Percentiles rank a stretch among this genome's conserved stretches.
These are phyloP conservation scores for Bothrops jararaca DNA, from an alignment of 2,113 vertebrate genomes.

Conservation along the genomic window DNA sequence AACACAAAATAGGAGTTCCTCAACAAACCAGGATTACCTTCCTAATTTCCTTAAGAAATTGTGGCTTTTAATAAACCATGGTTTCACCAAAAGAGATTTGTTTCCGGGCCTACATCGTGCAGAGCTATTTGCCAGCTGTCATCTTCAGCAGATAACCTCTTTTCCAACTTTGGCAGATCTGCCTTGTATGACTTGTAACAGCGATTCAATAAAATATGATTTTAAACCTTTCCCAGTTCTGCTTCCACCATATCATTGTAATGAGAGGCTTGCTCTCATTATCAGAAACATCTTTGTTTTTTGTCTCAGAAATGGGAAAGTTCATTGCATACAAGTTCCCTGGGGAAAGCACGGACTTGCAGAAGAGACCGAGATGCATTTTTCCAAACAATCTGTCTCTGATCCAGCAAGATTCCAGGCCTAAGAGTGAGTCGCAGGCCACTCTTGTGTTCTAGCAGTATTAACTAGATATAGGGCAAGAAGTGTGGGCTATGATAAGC, in stretches of 20 bases:
- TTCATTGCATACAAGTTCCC: not conserved
- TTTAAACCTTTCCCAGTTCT: not conserved
- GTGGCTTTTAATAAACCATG: not conserved
- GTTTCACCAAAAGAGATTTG: not conserved
- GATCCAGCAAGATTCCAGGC: not conserved
- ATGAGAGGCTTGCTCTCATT: not conserved
- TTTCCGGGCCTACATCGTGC: not conserved
- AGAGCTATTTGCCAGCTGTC: not conserved
- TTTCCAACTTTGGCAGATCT: not conserved
- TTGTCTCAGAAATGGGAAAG: not conserved
- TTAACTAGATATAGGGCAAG: not conserved
- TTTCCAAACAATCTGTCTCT: not conserved
- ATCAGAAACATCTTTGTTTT: not conserved
- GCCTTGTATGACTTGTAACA: not conserved
- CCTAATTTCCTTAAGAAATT: not conserved
- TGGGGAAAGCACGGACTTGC: not conserved
- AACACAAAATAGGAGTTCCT: not conserved
- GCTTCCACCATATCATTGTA: not conserved
- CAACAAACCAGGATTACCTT: not conserved
- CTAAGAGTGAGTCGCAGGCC: not conserved
- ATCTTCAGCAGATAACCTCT: not conserved
- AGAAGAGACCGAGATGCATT: not conserved
- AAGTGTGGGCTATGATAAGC: not conserved
- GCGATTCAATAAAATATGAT: not conserved
- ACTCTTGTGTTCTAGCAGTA: not conserved